phyloP scores from a whole-genome alignment of 2,888 invertebrate species.

The Aphodius sticticus region DNA sequence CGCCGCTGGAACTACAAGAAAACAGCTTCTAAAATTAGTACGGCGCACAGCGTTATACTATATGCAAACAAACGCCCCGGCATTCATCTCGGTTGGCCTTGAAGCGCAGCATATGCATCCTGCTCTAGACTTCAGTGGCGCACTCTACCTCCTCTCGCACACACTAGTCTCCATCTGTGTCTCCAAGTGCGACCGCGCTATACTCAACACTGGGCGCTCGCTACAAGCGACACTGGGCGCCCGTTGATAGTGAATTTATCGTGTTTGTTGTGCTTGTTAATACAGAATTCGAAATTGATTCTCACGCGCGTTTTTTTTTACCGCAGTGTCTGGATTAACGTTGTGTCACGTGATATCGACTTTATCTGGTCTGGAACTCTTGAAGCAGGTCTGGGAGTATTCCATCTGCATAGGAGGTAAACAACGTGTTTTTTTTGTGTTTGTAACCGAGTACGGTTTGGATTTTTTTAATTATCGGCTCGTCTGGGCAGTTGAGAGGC shows the following conservation, averaged over 20 bases:
- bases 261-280: not conserved
- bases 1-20: constrained; percentile 33
- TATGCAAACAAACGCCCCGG: constrained; percentile 36
- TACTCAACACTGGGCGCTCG: not conserved
- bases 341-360: not conserved
- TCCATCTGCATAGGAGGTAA: not conserved
- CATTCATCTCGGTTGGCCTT: constrained; percentile 37
- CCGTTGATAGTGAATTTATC: constrained; percentile 14
- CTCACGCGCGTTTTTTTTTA: not conserved
- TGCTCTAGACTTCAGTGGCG: constrained; percentile 24
- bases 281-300: not conserved
- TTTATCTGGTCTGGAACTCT: not conserved
- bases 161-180: not conserved
- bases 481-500: not conserved
- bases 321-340: not conserved
- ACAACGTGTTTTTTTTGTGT: not conserved
- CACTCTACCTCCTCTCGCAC: constrained; percentile 11
- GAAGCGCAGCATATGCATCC: constrained; percentile 35
- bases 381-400: not conserved
- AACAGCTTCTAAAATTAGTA: constrained; percentile 38
- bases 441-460: not conserved
- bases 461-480: not conserved
- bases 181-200: constrained; percentile 8
- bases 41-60: constrained; percentile 29
- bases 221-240: not conserved